Evolutionary conservation across 2,888 invertebrate genomes (phyloP).

Genomic region (Rotaria socialis): DNA sequence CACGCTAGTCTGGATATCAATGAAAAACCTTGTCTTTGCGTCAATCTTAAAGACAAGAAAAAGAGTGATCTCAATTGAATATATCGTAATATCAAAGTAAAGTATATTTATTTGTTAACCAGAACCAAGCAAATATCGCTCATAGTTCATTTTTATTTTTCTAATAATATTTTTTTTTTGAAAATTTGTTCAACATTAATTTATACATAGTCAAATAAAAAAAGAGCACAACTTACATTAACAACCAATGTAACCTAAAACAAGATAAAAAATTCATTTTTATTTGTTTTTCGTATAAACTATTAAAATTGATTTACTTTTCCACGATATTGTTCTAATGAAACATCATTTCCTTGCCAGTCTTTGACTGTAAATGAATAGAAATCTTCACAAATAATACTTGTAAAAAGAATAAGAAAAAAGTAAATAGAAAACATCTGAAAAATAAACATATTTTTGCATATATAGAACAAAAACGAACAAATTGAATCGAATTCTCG

Average conservation of each 20-base stretch:
- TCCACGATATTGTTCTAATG: constrained; percentile 31
- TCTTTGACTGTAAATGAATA: constrained; percentile 48
- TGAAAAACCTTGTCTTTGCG: too few species aligned
- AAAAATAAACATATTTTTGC: neutral
- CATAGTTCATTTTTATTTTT: too few species aligned
- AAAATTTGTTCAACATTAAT: too few species aligned
- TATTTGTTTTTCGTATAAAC: neutral
- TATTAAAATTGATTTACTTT: neutral
- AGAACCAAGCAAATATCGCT: too few species aligned
- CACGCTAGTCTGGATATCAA: too few species aligned
- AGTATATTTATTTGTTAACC: too few species aligned
- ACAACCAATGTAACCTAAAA: constrained; percentile 27
- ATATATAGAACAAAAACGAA: too few species aligned
- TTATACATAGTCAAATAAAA: neutral
- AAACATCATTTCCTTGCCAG: constrained; percentile 47
- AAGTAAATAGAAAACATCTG: neutral
- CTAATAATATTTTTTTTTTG: too few species aligned
- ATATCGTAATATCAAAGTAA: too few species aligned
- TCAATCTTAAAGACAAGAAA: too few species aligned
- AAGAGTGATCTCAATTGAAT: too few species aligned
- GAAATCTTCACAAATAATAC: neutral
- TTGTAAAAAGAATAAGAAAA: neutral
- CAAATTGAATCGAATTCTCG: neutral
- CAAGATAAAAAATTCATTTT: neutral
- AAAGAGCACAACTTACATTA: neutral